These are phyloP conservation scores for Diadema setosum DNA, from an alignment of 35 echinoderm and acorn worm species.

Conservation along the genomic window DNA sequence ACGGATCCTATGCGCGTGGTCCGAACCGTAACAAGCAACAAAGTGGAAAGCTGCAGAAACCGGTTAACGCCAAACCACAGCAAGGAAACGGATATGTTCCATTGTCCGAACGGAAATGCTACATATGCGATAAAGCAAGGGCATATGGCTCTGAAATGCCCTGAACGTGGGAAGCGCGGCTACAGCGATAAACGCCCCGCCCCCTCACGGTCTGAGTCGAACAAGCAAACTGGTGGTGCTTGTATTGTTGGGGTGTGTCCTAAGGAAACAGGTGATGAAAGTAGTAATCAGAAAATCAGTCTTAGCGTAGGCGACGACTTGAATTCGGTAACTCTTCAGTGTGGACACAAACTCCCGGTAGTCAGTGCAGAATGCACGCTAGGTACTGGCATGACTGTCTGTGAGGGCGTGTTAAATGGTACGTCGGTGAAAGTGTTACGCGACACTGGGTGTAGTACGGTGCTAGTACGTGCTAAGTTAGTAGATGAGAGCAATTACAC, in stretches of 20 bases:
- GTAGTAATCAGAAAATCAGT: not conserved
- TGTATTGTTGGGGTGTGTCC: not conserved
- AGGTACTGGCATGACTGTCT: not conserved
- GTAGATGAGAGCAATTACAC: not conserved
- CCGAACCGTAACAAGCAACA: not conserved
- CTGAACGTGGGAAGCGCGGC: not conserved
- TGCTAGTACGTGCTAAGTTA: not conserved
- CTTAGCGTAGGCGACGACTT: not conserved
- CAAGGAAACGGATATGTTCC: not conserved
- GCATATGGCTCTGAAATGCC: conserved; percentile 33
- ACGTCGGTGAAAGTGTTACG: not conserved
- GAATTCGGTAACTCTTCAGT: not conserved
- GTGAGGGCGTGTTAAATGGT: not conserved
- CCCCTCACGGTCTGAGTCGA: not conserved
- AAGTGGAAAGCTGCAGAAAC: not conserved
- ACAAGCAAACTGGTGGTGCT: not conserved
- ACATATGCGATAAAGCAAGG: conserved; percentile 31
- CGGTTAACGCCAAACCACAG: not conserved
- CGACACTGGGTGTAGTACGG: not conserved
- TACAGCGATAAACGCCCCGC: too few relatives aligned
- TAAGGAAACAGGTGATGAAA: not conserved
- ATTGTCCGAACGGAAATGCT: not conserved
- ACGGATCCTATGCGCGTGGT: not conserved
- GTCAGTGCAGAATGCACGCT: not conserved
- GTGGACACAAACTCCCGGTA: conserved; percentile 18